phyloP scores from a whole-genome alignment of 2,888 invertebrate genomes.

The Hypolimnas misippus region DNA sequence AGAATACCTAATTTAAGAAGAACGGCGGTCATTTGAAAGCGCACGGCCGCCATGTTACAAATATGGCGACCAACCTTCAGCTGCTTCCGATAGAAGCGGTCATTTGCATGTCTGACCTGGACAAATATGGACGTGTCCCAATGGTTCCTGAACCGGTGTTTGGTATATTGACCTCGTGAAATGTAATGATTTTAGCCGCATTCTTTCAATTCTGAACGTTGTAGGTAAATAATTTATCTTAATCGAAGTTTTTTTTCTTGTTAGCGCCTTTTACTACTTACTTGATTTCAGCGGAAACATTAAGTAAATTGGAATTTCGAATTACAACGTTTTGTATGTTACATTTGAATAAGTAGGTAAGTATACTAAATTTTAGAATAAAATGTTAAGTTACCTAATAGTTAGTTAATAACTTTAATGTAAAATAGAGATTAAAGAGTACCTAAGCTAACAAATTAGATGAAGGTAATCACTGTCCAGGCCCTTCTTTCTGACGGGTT shows the following conservation, averaged over 20 bases:
- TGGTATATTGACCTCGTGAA: constrained; percentile 36
- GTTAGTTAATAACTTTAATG: too few species aligned
- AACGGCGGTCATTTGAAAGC: constrained; percentile 38
- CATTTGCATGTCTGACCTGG: constrained; percentile 65
- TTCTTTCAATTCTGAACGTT: constrained; percentile 14
- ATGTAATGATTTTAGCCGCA: constrained; percentile 19
- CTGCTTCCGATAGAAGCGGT: constrained; percentile 65
- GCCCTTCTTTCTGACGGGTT: too few species aligned
- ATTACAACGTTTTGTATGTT: too few species aligned
- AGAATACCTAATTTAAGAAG: constrained; percentile 26
- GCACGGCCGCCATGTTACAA: constrained; percentile 44
- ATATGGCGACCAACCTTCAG: constrained; percentile 58
- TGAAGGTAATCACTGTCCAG: too few species aligned
- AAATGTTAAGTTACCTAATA: too few species aligned
- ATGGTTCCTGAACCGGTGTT: constrained; percentile 50
- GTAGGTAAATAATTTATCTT: background rate
- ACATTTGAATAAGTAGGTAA: too few species aligned
- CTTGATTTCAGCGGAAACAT: background rate
- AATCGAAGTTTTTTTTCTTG: background rate
- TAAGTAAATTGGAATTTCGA: too few species aligned
- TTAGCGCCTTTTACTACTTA: background rate
- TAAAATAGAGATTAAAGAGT: too few species aligned
- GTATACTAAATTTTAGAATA: too few species aligned
- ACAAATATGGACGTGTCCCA: constrained; percentile 51
- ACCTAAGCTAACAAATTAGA: too few species aligned